phyloP scores from a whole-genome alignment of 2,113 vertebrate species.

The Charina bottae region DNA sequence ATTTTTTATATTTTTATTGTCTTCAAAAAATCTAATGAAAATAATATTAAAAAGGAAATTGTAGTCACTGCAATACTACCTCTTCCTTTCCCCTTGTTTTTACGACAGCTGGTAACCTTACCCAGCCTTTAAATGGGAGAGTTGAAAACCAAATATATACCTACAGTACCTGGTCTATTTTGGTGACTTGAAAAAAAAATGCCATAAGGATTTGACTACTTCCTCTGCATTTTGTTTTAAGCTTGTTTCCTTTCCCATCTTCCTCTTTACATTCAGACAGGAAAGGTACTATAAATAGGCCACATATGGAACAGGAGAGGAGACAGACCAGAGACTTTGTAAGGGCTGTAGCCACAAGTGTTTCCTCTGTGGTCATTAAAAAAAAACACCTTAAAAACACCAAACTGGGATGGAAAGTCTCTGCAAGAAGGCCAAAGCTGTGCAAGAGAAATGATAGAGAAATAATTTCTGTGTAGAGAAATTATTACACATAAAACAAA shows the following conservation, averaged over 20 bases:
- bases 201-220: background rate
- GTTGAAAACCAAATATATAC: background rate
- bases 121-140: background rate
- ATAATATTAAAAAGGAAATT: background rate
- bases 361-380: background rate
- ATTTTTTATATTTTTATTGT: background rate
- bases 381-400: background rate
- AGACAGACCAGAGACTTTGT: background rate
- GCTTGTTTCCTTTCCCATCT: background rate
- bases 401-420: background rate
- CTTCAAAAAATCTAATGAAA: background rate
- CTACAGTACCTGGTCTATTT: conserved; percentile 11
- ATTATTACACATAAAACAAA: background rate
- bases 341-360: background rate
- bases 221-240: background rate
- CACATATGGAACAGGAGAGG: background rate
- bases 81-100: background rate
- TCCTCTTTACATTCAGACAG: background rate
- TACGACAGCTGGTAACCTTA: background rate
- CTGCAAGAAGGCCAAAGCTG: too few species aligned
- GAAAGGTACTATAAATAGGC: background rate
- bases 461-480: background rate
- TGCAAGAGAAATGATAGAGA: background rate
- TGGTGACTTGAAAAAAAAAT: background rate
- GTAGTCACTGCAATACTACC: background rate